Conservation (phyloP, 2,113 vertebrate species). For the Sigmodon hispidus region DNA sequence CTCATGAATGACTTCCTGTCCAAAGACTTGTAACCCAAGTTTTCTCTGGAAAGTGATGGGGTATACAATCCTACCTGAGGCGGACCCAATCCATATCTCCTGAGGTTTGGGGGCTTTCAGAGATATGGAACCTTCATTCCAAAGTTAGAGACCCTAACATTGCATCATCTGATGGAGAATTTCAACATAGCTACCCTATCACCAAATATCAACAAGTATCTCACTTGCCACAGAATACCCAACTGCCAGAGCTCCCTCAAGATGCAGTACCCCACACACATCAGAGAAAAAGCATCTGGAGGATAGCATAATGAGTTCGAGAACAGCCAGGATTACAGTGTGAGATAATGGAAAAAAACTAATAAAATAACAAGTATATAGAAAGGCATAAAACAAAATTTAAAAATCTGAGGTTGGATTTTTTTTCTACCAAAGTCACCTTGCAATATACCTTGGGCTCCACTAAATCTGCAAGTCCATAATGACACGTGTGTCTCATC, state of each 20-base stretch:
- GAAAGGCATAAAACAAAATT: not conserved
- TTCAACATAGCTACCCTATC: constrained; percentile 90
- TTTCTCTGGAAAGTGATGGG: constrained; percentile 91
- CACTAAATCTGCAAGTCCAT: not conserved
- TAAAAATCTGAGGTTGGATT: not conserved
- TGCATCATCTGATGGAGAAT: constrained; percentile 97
- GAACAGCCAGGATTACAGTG: not conserved
- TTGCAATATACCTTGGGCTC: not conserved
- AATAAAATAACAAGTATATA: not conserved
- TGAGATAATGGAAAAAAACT: not conserved
- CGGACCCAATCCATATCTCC: constrained; percentile 84
- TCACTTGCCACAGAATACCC: constrained; percentile 94
- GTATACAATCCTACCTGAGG: constrained; percentile 82
- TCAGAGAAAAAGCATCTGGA: constrained; percentile 92
- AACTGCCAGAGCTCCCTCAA: constrained; percentile 97
- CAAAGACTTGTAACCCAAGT: constrained; percentile 87
- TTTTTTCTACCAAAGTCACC: not conserved
- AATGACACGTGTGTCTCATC: not conserved
- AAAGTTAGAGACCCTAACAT: constrained; percentile 93
- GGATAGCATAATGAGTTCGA: not conserved
- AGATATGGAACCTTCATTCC: constrained; percentile 84
- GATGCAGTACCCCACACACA: constrained; percentile 98
- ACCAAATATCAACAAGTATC: constrained; percentile 93
- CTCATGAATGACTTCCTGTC: constrained; percentile 81
- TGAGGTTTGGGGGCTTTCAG: constrained; percentile 78